Percentiles rank a stretch among this genome's conserved stretches.
Evolutionary conservation across 30 jellyfish, hydroid and myxozoan genomes (phyloP).

Genomic region (Chrysaora quinquecirrha): DNA sequence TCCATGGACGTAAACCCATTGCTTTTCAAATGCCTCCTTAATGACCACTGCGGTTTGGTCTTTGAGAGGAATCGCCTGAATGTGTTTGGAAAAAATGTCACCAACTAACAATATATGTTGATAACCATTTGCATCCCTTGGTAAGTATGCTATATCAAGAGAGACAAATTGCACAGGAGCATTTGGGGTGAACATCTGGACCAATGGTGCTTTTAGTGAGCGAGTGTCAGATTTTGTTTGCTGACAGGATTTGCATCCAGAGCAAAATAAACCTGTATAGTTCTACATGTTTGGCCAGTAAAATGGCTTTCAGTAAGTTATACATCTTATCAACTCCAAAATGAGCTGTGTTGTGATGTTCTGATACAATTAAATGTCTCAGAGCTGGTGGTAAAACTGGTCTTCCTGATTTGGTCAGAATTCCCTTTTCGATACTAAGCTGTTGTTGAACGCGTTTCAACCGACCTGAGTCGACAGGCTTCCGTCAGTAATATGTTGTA

Average conservation of each 20-base stretch:
- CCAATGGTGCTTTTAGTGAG: conserved; percentile 30
- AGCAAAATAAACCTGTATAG: not conserved
- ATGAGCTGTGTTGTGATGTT: conserved; percentile 27
- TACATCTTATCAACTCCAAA: conserved; percentile 5
- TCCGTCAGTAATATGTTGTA: not conserved
- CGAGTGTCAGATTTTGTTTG: conserved; percentile 9
- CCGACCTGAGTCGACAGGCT: not conserved
- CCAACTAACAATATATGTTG: conserved; percentile 1
- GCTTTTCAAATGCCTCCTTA: conserved; percentile 6
- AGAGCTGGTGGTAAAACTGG: conserved; percentile 25
- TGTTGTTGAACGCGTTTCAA: conserved; percentile 10
- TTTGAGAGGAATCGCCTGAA: conserved; percentile 33
- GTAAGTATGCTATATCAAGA: conserved; percentile 20
- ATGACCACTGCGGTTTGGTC: conserved; percentile 26
- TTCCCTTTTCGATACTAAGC: not conserved
- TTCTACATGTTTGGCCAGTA: conserved; percentile 42
- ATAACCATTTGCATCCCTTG: not conserved
- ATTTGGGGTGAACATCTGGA: conserved; percentile 21
- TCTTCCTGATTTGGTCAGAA: conserved; percentile 1
- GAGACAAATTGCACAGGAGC: conserved; percentile 36
- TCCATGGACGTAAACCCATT: conserved; percentile 35
- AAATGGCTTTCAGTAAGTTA: conserved; percentile 1
- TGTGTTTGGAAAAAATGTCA: conserved; percentile 22
- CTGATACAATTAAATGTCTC: conserved; percentile 2
- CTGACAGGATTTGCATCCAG: conserved; percentile 24